Evolutionary conservation across 1,140 invertebrate species (phyloP).

Genomic region (Zaprionus taronus): DNA sequence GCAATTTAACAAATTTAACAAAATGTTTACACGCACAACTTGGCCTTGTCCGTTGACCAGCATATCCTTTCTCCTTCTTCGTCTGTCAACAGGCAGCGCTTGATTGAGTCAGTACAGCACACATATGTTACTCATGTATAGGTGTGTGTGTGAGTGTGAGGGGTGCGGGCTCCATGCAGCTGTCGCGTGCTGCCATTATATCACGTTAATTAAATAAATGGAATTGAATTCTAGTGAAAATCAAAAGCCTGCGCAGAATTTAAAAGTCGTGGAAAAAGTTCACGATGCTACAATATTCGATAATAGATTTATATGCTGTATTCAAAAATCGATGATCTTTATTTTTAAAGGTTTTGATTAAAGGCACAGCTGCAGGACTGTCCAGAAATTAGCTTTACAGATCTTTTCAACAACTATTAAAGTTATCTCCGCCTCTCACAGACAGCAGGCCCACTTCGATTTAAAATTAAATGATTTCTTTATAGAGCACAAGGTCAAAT

Average conservation of each 20-base stretch:
- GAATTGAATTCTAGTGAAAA: constrained; percentile 43
- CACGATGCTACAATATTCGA: no score
- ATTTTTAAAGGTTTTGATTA: neutral
- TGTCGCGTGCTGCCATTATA: constrained; percentile 46
- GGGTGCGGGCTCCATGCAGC: constrained; percentile 13
- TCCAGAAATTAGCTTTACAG: no score
- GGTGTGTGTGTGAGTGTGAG: neutral
- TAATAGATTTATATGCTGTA: no score
- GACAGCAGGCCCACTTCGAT: no score
- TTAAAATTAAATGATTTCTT: no score
- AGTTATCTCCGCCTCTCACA: no score
- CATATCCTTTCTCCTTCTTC: neutral
- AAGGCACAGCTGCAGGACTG: no score
- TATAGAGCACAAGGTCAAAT: no score
- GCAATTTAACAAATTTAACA: constrained; percentile 13
- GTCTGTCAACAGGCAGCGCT: constrained; percentile 1
- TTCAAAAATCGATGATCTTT: no score
- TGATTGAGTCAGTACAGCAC: constrained; percentile 10
- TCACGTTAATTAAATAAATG: constrained; percentile 64
- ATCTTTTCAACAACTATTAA: no score
- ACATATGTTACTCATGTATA: neutral
- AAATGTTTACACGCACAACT: neutral
- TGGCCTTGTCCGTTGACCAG: constrained; percentile 4
- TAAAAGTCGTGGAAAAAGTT: neutral
- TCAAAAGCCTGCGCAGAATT: constrained; percentile 16